Base-by-base conservation (phyloP, 2,888 invertebrate species). In the Celastrina argiolus region DNA sequence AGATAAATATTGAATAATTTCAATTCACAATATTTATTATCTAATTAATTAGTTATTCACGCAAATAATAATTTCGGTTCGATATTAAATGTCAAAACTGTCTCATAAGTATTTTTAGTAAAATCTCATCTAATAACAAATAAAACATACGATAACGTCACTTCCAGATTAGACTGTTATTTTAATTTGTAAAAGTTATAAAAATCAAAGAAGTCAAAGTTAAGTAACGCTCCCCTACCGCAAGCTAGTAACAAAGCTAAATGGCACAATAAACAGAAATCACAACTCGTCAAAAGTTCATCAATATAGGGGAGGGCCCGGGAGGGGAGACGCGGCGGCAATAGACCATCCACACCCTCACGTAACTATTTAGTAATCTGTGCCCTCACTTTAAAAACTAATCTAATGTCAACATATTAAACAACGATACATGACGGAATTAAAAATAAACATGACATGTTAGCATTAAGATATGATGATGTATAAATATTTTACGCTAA, bases 241-340 rank as follows among this genome's bases (percentile, higher is more conserved):
- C 78, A 76, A 77, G 76, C 70, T 64, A 79, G 80, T 81, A 81
- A 82, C 78, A 78, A 75, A 78, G 77, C 79, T 84, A 84, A 87
- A 87, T 83, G 81, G 83, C 73, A 76, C 82, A 84, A 87, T 88
- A 88, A 88, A 87, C 83, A 76, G 82, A 80, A 85, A 88, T 88
- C 87, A 86, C 78, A 80, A 84, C 86, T 83, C 86, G 87, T 87
- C 84, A 88, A 89, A 88, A 84, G 87, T 76, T 81, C 89, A 88
- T 88, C 88, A 84, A 86, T 83, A 84, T 83, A 81, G 83, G 82
- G 80, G 71, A 76, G 77, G 78, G 80, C 83, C 81, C 82, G 82
- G 80, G 71, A 76, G 77, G 78, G 80, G 82, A 78, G 76, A 71
- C 41, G 66, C 72, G 79, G 76, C 81, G 75, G 77, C 71, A 75